Percentiles rank a stretch among this genome's conserved stretches.
phyloP scores from a whole-genome alignment of 2,113 vertebrate species.

The Herpetotheres cachinnans region DNA sequence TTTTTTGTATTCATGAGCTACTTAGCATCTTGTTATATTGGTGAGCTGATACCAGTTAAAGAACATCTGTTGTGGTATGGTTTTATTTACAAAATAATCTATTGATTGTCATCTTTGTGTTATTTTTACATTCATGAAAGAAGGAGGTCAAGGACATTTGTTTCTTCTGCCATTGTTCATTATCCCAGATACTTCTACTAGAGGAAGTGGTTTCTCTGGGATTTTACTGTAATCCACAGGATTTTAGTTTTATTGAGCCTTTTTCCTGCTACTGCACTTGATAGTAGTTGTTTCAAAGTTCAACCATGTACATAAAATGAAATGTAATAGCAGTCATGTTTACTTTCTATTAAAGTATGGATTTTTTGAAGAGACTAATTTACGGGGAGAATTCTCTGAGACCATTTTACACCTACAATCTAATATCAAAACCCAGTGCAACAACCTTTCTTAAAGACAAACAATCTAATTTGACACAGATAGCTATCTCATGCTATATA shows the following conservation, averaged over 20 bases:
- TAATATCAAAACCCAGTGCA: slow-evolving; percentile 14
- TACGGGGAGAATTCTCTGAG: slow-evolving; percentile 33
- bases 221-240: slow-evolving; percentile 50
- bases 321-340: slow-evolving; percentile 45
- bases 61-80: background rate
- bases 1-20: background rate
- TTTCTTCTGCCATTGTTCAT: slow-evolving; percentile 32
- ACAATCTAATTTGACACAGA: slow-evolving; percentile 18
- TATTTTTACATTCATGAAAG: background rate
- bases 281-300: slow-evolving; percentile 46
- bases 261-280: slow-evolving; percentile 2
- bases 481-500: background rate
- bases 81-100: background rate
- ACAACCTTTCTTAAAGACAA: slow-evolving; percentile 19
- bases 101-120: background rate
- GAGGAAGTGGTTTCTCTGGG: slow-evolving; percentile 31
- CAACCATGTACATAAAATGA: slow-evolving; percentile 39
- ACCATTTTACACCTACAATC: slow-evolving; percentile 25
- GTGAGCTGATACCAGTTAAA: background rate
- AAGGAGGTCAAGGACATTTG: background rate
- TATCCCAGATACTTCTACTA: background rate
- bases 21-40: background rate
- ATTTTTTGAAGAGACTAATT: slow-evolving; percentile 57
- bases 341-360: slow-evolving; percentile 48
- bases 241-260: slow-evolving; percentile 65